Evolutionary conservation across 2,888 invertebrate genomes (phyloP).

Genomic region (Meiosimyza platycephala): DNA sequence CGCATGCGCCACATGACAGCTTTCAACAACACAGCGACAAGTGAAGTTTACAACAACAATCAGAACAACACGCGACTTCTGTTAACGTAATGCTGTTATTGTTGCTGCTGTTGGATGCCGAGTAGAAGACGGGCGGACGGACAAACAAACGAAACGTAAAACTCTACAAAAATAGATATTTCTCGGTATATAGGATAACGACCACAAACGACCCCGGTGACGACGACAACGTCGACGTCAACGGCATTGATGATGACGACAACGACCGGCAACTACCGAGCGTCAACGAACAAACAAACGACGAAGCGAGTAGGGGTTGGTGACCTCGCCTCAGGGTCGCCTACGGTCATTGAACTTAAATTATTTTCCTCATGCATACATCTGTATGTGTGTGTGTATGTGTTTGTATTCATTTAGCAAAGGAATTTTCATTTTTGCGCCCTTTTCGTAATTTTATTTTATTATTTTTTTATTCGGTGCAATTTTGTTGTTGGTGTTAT

Average conservation of each 20-base stretch:
- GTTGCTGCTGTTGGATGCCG: neutral
- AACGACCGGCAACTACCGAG: conserved; percentile 52
- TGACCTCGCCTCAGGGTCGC: conserved; percentile 69
- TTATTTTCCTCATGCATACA: neutral
- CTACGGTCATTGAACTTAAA: conserved; percentile 65
- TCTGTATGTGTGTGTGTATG: neutral
- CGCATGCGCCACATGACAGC: conserved; percentile 28
- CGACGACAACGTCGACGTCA: conserved; percentile 4
- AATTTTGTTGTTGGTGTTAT: neutral
- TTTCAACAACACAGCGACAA: conserved; percentile 30
- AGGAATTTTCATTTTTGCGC: conserved; percentile 21
- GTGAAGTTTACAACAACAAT: conserved; percentile 15
- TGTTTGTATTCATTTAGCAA: conserved; percentile 1
- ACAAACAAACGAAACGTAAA: neutral
- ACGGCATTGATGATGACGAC: conserved; percentile 34
- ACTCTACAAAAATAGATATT: conserved; percentile 47
- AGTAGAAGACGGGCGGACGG: neutral
- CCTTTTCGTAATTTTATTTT: neutral
- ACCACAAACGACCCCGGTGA: conserved; percentile 63
- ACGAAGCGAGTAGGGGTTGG: conserved; percentile 61
- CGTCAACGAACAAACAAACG: conserved; percentile 16
- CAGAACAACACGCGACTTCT: neutral
- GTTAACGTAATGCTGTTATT: neutral
- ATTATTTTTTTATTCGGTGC: neutral
- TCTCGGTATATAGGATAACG: conserved; percentile 65